These are phyloP conservation scores for Falco naumanni DNA, from an alignment of 2,797 vertebrate species.

Conservation along the genomic window DNA sequence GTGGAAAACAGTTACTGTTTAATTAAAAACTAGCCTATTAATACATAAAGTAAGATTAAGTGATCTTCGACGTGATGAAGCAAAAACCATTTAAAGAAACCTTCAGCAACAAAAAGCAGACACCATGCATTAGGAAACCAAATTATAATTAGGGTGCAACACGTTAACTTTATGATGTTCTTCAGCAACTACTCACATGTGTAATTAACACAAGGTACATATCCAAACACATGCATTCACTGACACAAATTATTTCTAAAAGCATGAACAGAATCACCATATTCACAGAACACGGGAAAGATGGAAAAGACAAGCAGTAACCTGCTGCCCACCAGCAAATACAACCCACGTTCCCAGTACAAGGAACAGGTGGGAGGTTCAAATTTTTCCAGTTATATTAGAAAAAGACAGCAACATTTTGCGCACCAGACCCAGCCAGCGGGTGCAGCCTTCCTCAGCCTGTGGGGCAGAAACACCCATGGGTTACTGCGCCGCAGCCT, in stretches of 20 bases:
- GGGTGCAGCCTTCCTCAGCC: neutral
- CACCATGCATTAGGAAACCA: neutral
- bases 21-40: neutral
- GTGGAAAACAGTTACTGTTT: neutral
- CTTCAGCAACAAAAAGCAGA: neutral
- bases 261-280: neutral
- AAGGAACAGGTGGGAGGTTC: neutral
- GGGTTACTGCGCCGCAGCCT: neutral
- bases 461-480: neutral
- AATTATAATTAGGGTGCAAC: neutral
- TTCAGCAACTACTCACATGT: neutral
- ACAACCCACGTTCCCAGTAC: neutral
- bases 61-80: neutral
- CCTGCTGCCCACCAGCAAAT: neutral
- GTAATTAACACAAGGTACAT: neutral
- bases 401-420: neutral
- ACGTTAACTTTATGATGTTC: neutral
- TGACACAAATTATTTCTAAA: neutral
- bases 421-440: neutral
- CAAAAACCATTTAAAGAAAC: neutral
- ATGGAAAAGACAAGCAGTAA: neutral
- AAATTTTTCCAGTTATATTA: neutral
- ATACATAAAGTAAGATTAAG: neutral
- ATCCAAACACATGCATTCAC: accelerated
- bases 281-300: neutral